phyloP scores from a whole-genome alignment of 2,113 vertebrate species.

The Hippocampus zosterae region DNA sequence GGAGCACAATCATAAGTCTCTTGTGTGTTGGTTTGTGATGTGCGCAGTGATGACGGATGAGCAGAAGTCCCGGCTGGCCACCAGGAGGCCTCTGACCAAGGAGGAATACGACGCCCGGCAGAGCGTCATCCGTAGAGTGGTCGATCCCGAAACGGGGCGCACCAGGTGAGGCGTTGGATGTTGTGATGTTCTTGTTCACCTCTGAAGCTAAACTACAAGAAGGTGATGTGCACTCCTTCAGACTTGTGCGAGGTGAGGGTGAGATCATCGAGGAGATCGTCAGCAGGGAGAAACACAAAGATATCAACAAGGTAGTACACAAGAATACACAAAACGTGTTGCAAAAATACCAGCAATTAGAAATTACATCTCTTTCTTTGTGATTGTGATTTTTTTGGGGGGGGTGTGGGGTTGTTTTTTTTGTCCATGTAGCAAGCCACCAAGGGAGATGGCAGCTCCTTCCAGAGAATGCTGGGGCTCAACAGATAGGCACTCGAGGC shows the following conservation, averaged over 20 bases:
- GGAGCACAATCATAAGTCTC: background rate
- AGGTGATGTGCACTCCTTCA: constrained; percentile 40
- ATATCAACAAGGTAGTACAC: constrained; percentile 87
- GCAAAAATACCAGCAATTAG: background rate
- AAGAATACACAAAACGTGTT: background rate
- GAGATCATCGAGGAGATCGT: constrained; percentile 96
- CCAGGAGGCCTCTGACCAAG: constrained; percentile 93
- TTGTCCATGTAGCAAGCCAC: constrained; percentile 79
- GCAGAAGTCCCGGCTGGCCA: constrained; percentile 89
- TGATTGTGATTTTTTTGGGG: constrained; percentile 10
- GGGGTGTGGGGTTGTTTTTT: no score
- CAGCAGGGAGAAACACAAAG: constrained; percentile 87
- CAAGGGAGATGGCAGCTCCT: constrained; percentile 81
- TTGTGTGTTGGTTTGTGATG: background rate
- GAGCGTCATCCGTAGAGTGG: constrained; percentile 85
- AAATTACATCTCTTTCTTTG: background rate
- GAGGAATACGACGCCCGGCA: constrained; percentile 93
- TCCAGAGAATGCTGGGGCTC: constrained; percentile 81
- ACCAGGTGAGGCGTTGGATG: constrained; percentile 74
- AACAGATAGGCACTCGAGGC: constrained; percentile 44
- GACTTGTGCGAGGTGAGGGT: constrained; percentile 91
- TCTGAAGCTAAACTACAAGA: background rate
- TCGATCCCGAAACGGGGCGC: constrained; percentile 87
- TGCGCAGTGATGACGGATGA: constrained; percentile 88
- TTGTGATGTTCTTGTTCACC: no score